Evolutionary conservation across 2,113 vertebrate genomes (phyloP), one percentile per base, ranked within the genome.

Genomic region (Triplophysa tibetana): DNA sequence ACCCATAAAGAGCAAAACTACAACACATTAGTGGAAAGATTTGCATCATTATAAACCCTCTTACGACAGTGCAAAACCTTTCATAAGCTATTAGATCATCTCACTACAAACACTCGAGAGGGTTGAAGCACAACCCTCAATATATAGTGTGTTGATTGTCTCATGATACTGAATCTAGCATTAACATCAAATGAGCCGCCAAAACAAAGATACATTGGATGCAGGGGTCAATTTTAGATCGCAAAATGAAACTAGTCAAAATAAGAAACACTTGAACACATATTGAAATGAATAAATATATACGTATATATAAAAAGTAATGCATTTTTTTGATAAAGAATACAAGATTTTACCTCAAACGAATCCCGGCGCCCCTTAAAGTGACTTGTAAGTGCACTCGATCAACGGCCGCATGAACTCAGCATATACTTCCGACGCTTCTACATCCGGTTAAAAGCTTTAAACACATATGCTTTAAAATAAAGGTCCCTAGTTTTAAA

Each of bases 381-480:
- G 8, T 54, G 19, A 21, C 50, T 16, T 14, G 45, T 41, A 11
- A 10, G 3, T 29, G 62, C 7, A 17, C 17, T 38, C 33, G 23
- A 64, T 56, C 23, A 56, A 56, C 69, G 21, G 6, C 65, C 6
- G 16, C 14, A 76, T 19, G 19, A 41, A 29, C 74, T 67, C 45
- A 70, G 24, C 43, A 26, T 68, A n/a, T 75, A 68, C 73, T 80
- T 84, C 75, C 75, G 56, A 17, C 64, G 4, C 3, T 67, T 83
- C 17, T 45, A 80, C 78, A 62, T 83, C 82, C 82, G 17, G 43
- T 8, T 10, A 13, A 48, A 16, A n/a, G 43, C 45, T 2, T 68
- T 41, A 23, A 41, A 5, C 2, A 0, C 50, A 16, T 1, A 11
- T 1, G 33, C 33, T 43, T 69, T 75, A 81, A 81, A 84, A 69